Conservation (phyloP, 2,797 vertebrate species). For the Mormyrus proboscirostris region DNA sequence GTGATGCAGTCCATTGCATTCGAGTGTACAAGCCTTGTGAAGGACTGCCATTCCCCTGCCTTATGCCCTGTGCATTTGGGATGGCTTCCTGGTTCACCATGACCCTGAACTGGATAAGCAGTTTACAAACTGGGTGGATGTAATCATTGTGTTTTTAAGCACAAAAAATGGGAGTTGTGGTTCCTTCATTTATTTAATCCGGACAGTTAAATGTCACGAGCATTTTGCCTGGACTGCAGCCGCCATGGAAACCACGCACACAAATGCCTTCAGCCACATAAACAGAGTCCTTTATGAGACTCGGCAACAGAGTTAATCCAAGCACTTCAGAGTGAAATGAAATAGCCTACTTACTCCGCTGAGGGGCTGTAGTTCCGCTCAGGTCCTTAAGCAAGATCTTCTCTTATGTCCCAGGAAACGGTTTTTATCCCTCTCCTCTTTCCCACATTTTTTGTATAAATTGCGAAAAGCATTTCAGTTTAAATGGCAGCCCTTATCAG, state of each 20-base stretch:
- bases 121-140: background rate
- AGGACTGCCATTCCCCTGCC: background rate
- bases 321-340: background rate
- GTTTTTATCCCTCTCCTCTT: background rate
- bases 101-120: background rate
- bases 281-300: background rate
- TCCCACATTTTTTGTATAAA: slow-evolving; percentile 8
- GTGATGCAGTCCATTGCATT: background rate
- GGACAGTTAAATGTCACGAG: background rate
- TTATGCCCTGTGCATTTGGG: background rate
- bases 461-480: background rate
- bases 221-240: background rate
- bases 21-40: background rate
- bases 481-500: slow-evolving; percentile 12
- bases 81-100: background rate
- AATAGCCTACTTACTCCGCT: background rate
- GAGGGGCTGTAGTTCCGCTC: background rate
- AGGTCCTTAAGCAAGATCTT: background rate
- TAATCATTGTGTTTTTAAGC: background rate
- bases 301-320: background rate
- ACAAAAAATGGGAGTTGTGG: background rate
- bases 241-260: background rate
- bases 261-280: background rate
- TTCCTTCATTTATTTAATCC: background rate
- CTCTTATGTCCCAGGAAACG: background rate